Base-by-base conservation (phyloP, 2,888 invertebrate genomes). In the Lapara coniferarum region DNA sequence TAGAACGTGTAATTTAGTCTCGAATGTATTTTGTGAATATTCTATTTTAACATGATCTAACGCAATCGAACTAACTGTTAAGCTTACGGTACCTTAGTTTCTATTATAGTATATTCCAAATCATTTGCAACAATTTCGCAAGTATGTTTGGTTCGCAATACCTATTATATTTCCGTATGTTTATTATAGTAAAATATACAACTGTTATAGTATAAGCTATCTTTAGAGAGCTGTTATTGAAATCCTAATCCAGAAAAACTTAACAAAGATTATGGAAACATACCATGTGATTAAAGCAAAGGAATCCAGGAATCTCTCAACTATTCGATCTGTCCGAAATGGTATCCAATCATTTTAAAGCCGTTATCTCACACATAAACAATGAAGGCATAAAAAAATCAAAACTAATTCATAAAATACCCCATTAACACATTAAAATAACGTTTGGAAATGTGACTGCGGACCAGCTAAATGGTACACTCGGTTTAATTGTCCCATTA, bases 401-500 rank as follows among this genome's bases (percentile, higher is more conserved):
- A 19, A 19, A 63, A 63, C 63, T 46, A 63, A 63, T 63, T 63
- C 63, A 63, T 63, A 63, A 63, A 63, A 63, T 63, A 63, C 49
- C 63, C 63, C 63, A 63, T 63, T 63, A 63, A 63, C 63, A 63
- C 63, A 49, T 63, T 49, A 63, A 63, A 63, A 49, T 49, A 63
- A 63, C 63, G 63, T 49, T 63, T 49, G 1, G 13, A 63, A 14
- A 57, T 63, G 44, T 59, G 59, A 59, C 59, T 56, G 75, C 66
- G 74, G 73, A 73, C 57, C 53, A 37, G 70, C 72, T 74, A 76
- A 75, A 76, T 74, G 75, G 69, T 75, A 76, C 75, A 77, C 77
- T 74, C 75, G 67, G 75, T 77, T 78, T 77, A 77, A 77, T 77
- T 77, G 68, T 59, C 71, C 71, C 77, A 77, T 76, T 77, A 78